A percentile compares a stretch with the other conserved stretches of the same genome.
These are phyloP conservation scores for Acrocephalus scirpaceus DNA, from an alignment of 2,797 vertebrate genomes.

Conservation along the genomic window DNA sequence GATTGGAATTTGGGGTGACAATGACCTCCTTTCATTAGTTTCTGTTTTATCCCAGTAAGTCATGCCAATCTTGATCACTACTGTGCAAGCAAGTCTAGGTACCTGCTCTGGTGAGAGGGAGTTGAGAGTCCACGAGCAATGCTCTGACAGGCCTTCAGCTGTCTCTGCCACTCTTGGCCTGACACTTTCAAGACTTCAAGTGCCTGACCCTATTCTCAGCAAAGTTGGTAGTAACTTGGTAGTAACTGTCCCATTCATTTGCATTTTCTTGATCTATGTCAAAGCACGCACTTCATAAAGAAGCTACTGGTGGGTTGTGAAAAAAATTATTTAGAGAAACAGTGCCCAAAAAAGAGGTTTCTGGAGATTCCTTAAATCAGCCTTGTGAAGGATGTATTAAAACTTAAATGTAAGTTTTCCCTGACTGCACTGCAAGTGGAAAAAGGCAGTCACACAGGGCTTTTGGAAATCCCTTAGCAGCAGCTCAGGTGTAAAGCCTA, in stretches of 20 bases:
- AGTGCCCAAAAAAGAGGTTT: background rate
- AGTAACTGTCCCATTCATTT: background rate
- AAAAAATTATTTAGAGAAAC: background rate
- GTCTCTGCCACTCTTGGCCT: background rate
- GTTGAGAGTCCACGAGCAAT: background rate
- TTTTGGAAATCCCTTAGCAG: background rate
- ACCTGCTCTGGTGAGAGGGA: background rate
- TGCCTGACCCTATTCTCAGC: background rate
- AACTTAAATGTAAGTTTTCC: background rate
- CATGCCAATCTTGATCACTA: background rate
- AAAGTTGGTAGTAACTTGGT: background rate
- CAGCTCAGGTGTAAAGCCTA: background rate
- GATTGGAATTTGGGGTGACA: background rate
- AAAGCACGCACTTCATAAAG: background rate
- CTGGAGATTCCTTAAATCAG: background rate
- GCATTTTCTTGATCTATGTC: background rate
- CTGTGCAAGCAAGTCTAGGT: background rate
- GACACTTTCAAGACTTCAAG: background rate
- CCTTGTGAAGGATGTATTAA: background rate
- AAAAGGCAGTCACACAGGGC: background rate
- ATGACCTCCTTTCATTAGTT: background rate
- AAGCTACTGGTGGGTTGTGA: background rate
- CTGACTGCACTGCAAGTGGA: background rate
- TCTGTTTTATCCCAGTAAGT: background rate
- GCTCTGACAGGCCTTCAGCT: background rate